Percentiles rank a stretch among this genome's conserved stretches.
Conservation (phyloP, 2,888 invertebrate species). For the Monoplex corrugatus region DNA sequence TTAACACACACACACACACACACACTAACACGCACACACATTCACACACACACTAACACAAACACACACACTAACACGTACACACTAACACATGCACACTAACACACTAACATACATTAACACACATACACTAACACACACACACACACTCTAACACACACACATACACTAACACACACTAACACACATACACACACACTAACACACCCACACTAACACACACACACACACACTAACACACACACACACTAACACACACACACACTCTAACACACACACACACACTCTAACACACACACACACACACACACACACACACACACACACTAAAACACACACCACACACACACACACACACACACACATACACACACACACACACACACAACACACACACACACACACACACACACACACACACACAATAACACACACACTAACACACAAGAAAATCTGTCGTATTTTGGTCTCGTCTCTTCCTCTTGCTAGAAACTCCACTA, state of each 20-base stretch:
- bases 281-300: neutral
- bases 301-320: neutral
- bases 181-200: neutral
- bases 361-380: neutral
- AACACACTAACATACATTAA: too few relatives aligned
- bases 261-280: neutral
- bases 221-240: neutral
- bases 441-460: too few relatives aligned
- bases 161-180: neutral
- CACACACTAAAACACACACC: neutral
- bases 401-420: constrained; percentile 20
- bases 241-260: neutral
- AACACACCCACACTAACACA: neutral
- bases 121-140: neutral
- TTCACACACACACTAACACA: too few relatives aligned
- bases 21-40: too few relatives aligned
- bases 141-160: neutral
- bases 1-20: too few relatives aligned
- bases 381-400: constrained; percentile 29
- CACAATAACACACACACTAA: neutral
- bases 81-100: too few relatives aligned
- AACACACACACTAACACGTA: too few relatives aligned
- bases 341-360: too few relatives aligned
- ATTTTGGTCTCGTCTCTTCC: too few relatives aligned
- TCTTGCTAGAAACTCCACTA: too few relatives aligned